Percentiles rank a stretch among this genome's conserved stretches.
These are phyloP conservation scores for Troilus luridus DNA, from an alignment of 2,888 invertebrate species.

Conservation along the genomic window DNA sequence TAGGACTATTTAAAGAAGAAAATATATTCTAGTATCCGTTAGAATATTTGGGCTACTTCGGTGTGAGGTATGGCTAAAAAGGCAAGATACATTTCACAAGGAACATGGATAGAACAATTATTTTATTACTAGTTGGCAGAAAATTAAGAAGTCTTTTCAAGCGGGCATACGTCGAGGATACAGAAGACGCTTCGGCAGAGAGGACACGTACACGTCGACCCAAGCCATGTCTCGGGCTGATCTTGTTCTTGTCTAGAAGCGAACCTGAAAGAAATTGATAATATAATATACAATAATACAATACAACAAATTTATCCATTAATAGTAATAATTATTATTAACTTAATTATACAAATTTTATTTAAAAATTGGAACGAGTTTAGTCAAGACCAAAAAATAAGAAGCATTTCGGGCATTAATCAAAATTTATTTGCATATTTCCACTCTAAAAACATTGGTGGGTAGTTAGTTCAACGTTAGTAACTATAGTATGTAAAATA, in stretches of 20 bases:
- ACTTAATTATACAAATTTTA: too few species aligned
- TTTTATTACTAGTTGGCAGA: background rate
- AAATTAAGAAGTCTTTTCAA: conserved; percentile 64
- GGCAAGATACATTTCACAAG: conserved; percentile 14
- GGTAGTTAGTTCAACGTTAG: too few species aligned
- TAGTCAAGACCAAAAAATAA: too few species aligned
- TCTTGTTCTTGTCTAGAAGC: conserved; percentile 83
- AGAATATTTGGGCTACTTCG: background rate
- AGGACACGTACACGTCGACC: conserved; percentile 88
- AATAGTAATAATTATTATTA: too few species aligned
- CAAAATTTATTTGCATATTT: too few species aligned
- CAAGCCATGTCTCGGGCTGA: conserved; percentile 82
- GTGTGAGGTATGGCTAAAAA: background rate
- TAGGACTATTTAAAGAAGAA: background rate
- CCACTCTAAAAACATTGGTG: too few species aligned
- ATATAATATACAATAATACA: background rate
- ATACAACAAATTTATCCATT: too few species aligned
- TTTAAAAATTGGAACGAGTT: too few species aligned
- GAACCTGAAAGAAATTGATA: conserved; percentile 73
- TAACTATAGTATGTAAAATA: too few species aligned
- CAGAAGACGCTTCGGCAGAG: conserved; percentile 90
- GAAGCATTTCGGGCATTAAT: too few species aligned
- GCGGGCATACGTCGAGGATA: conserved; percentile 83
- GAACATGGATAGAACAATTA: background rate
- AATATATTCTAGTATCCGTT: background rate